Conservation (phyloP, 2,797 vertebrate genomes). For the Erethizon dorsatum region DNA sequence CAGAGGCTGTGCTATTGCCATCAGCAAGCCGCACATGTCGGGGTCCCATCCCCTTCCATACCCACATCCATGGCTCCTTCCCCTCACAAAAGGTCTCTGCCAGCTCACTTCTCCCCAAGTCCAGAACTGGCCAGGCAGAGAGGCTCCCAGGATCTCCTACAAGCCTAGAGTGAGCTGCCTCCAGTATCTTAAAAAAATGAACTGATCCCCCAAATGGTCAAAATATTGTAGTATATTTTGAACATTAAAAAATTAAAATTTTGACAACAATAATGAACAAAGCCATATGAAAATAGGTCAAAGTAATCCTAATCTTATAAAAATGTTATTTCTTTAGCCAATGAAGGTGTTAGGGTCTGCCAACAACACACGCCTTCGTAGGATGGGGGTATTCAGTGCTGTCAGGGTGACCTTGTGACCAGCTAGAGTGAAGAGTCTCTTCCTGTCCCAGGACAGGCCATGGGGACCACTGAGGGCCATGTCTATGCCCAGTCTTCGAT, state of each 20-base stretch:
- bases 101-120: not conserved
- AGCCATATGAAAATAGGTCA: not conserved
- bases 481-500: not conserved
- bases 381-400: not conserved
- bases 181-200: not conserved
- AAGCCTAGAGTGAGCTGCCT: not conserved
- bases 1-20: not conserved
- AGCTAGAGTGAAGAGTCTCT: not conserved
- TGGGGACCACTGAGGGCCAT: not conserved
- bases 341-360: not conserved
- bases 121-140: not conserved
- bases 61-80: not conserved
- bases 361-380: not conserved
- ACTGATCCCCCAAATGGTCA: not conserved
- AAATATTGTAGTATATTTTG: not conserved
- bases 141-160: not conserved
- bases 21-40: accelerated
- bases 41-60: accelerated
- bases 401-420: not conserved
- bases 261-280: not conserved
- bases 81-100: not conserved
- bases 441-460: not conserved
- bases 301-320: not conserved
- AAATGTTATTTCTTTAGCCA: not conserved
- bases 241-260: not conserved